Conservation (phyloP, 2,888 invertebrate species). For the Drosophila hawaiiensis region DNA sequence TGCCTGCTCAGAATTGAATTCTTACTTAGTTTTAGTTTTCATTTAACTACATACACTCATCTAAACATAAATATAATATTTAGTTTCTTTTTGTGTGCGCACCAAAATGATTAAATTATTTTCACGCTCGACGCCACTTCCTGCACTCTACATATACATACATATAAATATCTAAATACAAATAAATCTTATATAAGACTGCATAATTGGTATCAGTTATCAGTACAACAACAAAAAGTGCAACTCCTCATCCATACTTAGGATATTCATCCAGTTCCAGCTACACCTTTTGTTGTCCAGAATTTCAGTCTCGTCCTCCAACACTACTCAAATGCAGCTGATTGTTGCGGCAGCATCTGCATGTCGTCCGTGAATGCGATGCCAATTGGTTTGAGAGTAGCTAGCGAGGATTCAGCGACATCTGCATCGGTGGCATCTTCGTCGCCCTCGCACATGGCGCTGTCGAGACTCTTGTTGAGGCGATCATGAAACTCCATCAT, state of each 20-base stretch:
- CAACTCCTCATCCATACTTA: neutral
- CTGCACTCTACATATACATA: slow-evolving; percentile 6
- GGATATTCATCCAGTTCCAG: neutral
- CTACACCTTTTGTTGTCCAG: slow-evolving; percentile 8
- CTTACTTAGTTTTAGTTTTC: slow-evolving; percentile 13
- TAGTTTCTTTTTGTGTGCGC: slow-evolving; percentile 8
- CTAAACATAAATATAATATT: slow-evolving; percentile 4
- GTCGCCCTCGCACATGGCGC: slow-evolving; percentile 66
- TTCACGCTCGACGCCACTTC: slow-evolving; percentile 39
- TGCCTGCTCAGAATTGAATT: slow-evolving; percentile 44
- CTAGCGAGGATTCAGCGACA: neutral
- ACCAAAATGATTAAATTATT: slow-evolving; percentile 34
- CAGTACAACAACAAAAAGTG: slow-evolving; percentile 43
- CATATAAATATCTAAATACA: slow-evolving; percentile 15
- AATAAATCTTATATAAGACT: slow-evolving; percentile 38
- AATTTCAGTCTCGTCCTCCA: slow-evolving; percentile 6
- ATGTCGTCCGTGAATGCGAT: slow-evolving; percentile 45
- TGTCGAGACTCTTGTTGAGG: slow-evolving; percentile 81
- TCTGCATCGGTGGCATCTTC: slow-evolving; percentile 35
- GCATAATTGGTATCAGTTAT: slow-evolving; percentile 54
- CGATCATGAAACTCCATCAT: slow-evolving; percentile 81
- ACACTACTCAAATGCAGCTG: slow-evolving; percentile 40
- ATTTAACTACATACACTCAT: slow-evolving; percentile 13
- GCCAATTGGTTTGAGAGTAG: slow-evolving; percentile 1
- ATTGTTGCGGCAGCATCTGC: slow-evolving; percentile 35